Evolutionary conservation across 2,113 vertebrate species (phyloP), one percentile per base, ranked within the genome.

Genomic region (Microtus oregoni): DNA sequence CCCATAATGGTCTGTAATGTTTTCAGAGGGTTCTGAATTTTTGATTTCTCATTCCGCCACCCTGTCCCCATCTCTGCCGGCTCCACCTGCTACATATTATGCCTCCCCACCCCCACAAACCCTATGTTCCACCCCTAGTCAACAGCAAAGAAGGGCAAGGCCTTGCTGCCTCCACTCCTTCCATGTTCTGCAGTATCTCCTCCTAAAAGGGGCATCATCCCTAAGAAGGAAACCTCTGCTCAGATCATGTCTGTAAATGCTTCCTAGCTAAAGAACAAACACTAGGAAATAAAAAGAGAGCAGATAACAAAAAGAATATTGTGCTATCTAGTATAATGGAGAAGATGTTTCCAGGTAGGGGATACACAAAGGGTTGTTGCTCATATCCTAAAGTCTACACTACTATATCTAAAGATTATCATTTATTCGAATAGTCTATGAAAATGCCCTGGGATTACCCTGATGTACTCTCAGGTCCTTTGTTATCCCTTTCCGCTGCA

Each of bases 11-110:
- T 92, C 97, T 92, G 26, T 82, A 97, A 94, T 1, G 24, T 94
- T 97, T 92, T 98, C 87, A 94, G 86, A 98, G 85, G 30, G 75
- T 96, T 97, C 86, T 96, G 90, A 94, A 52, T 97, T 96, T 97
- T 96, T 97, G 4, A 87, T 92, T 72, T 92, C 68, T 90, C 72
- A 72, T 86, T 94, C 6, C 1, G 72, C 79, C 76, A 92, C 72
- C 92, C 63, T 85, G 93, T 96, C 79, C 65, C 22, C 1, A 75
- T 47, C 14, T 47, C 72, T 93, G 6, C 58, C 81, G 13, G 32
- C 63, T 97, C 77, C 15, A 92, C 20, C 79, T 92, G 65, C 76
- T 65, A 55, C 11, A 4, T 0, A 22, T 4, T 38, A 55, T 44
- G 13, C 58, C 52, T 44, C 83, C 0, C 26, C 20, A 28, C 30